Conservation (phyloP, 2,797 vertebrate species). For the Coregonus suidteri region DNA sequence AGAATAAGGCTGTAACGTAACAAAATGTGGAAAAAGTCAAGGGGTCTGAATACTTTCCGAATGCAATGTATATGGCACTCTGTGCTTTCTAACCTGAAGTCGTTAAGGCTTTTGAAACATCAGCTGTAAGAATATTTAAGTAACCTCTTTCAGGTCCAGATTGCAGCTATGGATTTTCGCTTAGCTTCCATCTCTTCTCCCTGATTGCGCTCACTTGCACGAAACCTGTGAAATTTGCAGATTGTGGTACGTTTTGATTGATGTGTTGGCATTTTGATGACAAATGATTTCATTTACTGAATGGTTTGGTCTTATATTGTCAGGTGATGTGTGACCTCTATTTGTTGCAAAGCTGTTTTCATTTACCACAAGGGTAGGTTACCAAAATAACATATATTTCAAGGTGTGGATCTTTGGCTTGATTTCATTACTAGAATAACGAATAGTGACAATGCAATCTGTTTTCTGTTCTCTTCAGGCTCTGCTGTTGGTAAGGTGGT, state of each 20-base stretch:
- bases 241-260: slow-evolving; percentile 72
- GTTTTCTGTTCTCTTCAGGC: slow-evolving; percentile 70
- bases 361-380: not conserved
- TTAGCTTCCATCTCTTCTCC: slow-evolving; percentile 45
- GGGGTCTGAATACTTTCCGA: too few species aligned
- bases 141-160: slow-evolving; percentile 3
- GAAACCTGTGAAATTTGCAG: slow-evolving; percentile 59
- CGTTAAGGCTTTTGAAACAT: slow-evolving; percentile 1
- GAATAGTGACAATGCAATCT: not conserved
- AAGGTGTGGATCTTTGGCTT: not conserved
- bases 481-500: slow-evolving; percentile 78
- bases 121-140: not conserved
- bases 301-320: not conserved
- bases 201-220: slow-evolving; percentile 64
- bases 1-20: too few species aligned
- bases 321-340: too few species aligned
- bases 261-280: not conserved
- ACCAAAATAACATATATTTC: not conserved
- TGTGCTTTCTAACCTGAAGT: too few species aligned
- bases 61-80: too few species aligned
- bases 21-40: too few species aligned
- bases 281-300: not conserved
- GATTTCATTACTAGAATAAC: not conserved
- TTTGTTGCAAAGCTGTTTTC: not conserved
- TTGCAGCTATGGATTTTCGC: slow-evolving; percentile 64